These are phyloP conservation scores for Chiloscyllium punctatum DNA, from an alignment of 2,797 vertebrate genomes.

Conservation along the genomic window DNA sequence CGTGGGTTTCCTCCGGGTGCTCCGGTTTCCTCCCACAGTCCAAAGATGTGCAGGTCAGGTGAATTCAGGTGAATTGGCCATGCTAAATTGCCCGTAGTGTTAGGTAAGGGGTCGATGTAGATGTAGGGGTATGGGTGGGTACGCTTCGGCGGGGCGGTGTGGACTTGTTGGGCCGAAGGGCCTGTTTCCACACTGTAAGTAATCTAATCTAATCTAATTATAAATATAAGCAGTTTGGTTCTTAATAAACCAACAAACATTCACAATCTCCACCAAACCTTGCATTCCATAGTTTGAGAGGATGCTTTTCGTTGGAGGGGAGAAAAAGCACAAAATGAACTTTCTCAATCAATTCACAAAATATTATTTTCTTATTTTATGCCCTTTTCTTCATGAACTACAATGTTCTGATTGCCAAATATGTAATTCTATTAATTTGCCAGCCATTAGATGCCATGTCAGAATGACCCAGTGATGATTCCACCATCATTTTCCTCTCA, in stretches of 20 bases:
- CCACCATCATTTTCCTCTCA: neutral
- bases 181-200: too few species aligned
- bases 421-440: too few species aligned
- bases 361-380: neutral
- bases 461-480: neutral
- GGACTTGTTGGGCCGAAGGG: too few species aligned
- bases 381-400: neutral
- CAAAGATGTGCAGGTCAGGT: too few species aligned
- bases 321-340: neutral
- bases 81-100: too few species aligned
- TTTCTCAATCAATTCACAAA: neutral
- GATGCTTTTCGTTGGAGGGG: neutral
- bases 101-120: too few species aligned
- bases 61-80: too few species aligned
- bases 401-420: neutral
- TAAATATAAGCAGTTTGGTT: neutral
- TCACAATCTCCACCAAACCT: neutral
- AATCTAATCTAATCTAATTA: too few species aligned
- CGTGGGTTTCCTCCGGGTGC: too few species aligned
- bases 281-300: constrained; percentile 2
- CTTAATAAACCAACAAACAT: neutral
- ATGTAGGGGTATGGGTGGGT: too few species aligned
- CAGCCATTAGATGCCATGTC: neutral
- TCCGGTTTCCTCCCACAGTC: too few species aligned
- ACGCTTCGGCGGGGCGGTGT: too few species aligned